Percentiles rank a stretch among this genome's conserved stretches.
phyloP scores from a whole-genome alignment of 2,113 vertebrate species.

The Alectura lathami region DNA sequence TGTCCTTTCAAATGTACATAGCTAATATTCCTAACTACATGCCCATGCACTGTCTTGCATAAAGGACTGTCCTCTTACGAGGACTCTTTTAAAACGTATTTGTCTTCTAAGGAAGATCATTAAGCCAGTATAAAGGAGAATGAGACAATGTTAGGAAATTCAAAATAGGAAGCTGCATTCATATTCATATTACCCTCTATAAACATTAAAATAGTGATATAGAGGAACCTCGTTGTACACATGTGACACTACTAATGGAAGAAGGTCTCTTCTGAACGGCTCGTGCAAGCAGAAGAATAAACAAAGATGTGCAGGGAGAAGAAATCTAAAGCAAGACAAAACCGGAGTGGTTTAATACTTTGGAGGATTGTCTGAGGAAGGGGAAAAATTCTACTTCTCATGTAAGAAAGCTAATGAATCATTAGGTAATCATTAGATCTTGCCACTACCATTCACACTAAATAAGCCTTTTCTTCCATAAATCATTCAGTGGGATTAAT shows the following conservation, averaged over 20 bases:
- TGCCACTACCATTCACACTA: background rate
- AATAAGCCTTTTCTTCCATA: background rate
- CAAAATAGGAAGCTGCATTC: background rate
- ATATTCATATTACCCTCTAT: background rate
- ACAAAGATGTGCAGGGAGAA: fast-evolving
- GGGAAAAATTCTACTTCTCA: background rate
- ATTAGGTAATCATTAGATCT: background rate
- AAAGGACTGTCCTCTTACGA: background rate
- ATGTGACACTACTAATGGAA: background rate
- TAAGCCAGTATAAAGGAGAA: background rate
- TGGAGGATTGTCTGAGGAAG: background rate
- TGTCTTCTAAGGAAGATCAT: background rate
- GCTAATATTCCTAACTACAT: background rate
- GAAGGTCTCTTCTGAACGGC: fast-evolving
- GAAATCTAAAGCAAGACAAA: background rate
- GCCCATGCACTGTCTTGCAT: background rate
- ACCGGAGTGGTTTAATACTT: background rate
- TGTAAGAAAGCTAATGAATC: background rate
- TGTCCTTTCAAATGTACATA: background rate
- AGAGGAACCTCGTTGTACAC: background rate
- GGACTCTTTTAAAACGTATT: conserved; percentile 1
- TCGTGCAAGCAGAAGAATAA: background rate
- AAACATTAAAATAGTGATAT: background rate
- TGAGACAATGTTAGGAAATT: background rate
- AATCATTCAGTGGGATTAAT: background rate